Conservation (phyloP, 2,888 invertebrate species). For the Hypsopygia costalis region DNA sequence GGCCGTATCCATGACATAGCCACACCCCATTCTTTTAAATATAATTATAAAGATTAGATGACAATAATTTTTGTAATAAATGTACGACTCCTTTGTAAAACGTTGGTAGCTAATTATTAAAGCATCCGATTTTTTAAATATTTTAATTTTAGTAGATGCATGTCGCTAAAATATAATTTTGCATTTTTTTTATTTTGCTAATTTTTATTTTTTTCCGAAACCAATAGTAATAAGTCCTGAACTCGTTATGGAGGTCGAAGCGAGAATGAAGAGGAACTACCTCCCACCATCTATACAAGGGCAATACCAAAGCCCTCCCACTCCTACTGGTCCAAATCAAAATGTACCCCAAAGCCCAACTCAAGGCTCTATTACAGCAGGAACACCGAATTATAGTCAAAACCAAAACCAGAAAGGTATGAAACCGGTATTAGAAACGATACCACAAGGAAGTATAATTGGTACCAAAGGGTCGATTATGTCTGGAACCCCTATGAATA, state of each 20-base stretch:
- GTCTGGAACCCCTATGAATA: conserved; percentile 21
- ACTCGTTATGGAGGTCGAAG: conserved; percentile 93
- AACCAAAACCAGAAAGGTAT: conserved; percentile 47
- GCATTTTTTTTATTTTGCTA: conserved; percentile 14
- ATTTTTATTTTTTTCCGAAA: conserved; percentile 6
- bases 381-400: conserved; percentile 42
- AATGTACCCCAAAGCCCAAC: conserved; percentile 39
- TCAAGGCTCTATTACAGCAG: conserved; percentile 37
- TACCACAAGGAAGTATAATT: conserved; percentile 55
- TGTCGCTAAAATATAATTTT: conserved; percentile 22
- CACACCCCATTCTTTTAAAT: too few species aligned
- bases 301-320: conserved; percentile 31
- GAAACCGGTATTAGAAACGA: conserved; percentile 58
- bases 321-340: conserved; percentile 28
- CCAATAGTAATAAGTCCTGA: conserved; percentile 90
- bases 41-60: too few species aligned
- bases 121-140: conserved; percentile 7
- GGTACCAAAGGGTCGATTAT: conserved; percentile 20
- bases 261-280: conserved; percentile 91
- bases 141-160: conserved; percentile 24
- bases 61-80: too few species aligned
- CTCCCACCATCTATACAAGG: conserved; percentile 85
- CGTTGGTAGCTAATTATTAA: too few species aligned
- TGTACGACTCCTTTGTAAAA: neutral
- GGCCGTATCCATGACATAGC: too few species aligned